Conservation (phyloP, 2,888 invertebrate genomes). For the Coelopa pilipes region DNA sequence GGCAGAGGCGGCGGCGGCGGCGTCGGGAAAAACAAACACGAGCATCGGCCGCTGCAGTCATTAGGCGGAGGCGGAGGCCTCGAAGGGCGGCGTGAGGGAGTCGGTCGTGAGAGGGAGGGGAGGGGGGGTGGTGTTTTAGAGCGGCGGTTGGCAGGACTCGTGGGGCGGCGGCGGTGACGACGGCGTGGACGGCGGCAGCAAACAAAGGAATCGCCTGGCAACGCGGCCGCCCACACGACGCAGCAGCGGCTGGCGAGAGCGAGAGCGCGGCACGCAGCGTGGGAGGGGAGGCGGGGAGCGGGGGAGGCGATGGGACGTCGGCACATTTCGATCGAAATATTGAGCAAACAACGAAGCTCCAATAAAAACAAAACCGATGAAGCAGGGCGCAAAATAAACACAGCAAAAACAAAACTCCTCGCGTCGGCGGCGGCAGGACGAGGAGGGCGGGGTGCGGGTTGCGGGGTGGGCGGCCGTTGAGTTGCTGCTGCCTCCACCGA, state of each 20-base stretch:
- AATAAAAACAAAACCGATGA: constrained; percentile 60
- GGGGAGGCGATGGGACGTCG: constrained; percentile 26
- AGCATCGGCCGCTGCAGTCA: too few relatives aligned
- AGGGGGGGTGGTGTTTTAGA: too few relatives aligned
- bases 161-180: too few relatives aligned
- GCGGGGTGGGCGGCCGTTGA: not conserved
- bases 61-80: too few relatives aligned
- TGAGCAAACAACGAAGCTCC: constrained; percentile 63
- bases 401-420: not conserved
- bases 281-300: constrained; percentile 3
- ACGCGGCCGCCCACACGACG: constrained; percentile 50
- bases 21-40: too few relatives aligned
- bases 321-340: constrained; percentile 59
- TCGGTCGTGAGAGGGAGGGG: not conserved
- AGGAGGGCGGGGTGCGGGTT: too few relatives aligned
- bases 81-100: not conserved
- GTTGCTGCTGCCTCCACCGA: not conserved
- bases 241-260: constrained; percentile 29
- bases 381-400: constrained; percentile 45
- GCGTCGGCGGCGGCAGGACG: too few relatives aligned
- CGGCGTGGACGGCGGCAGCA: constrained; percentile 39
- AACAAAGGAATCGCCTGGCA: constrained; percentile 65
- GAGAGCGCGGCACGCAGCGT: not conserved
- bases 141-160: too few relatives aligned
- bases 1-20: not conserved